These are phyloP conservation scores for Acrossocheilus wenchowensis DNA, from an alignment of 2,797 vertebrate genomes.

Conservation along the genomic window DNA sequence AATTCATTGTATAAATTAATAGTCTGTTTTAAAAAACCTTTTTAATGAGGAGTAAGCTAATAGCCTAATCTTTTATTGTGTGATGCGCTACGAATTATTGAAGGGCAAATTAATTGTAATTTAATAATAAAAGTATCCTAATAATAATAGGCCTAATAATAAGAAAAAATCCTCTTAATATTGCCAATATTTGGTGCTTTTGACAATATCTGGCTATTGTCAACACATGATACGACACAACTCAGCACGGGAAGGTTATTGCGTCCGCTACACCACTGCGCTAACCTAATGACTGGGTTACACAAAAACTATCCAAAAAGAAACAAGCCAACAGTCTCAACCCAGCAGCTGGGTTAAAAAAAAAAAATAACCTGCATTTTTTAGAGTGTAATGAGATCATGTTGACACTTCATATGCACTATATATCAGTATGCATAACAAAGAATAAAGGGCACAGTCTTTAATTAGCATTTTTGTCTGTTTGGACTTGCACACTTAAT, in stretches of 20 bases:
- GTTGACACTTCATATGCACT: background rate
- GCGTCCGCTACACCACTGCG: background rate
- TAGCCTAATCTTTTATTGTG: background rate
- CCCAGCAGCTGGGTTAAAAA: background rate
- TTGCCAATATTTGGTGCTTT: background rate
- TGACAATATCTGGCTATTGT: background rate
- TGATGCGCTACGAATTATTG: background rate
- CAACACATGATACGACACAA: background rate
- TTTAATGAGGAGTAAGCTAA: background rate
- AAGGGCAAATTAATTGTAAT: background rate
- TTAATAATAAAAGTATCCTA: background rate
- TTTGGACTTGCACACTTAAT: slow-evolving; percentile 46
- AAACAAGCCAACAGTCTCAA: background rate
- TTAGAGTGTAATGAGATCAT: slow-evolving; percentile 4
- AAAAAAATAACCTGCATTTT: background rate
- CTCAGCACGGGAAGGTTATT: background rate
- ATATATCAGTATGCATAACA: slow-evolving; percentile 2
- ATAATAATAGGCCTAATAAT: background rate
- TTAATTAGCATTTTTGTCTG: slow-evolving; percentile 45
- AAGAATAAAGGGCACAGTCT: slow-evolving; percentile 28
- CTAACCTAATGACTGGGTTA: background rate
- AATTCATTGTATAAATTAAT: no score
- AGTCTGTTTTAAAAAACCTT: background rate
- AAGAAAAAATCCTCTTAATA: background rate
- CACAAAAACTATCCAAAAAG: background rate